Evolutionary conservation across 2,113 vertebrate genomes (phyloP).

Genomic region (Semnornis frantzii): DNA sequence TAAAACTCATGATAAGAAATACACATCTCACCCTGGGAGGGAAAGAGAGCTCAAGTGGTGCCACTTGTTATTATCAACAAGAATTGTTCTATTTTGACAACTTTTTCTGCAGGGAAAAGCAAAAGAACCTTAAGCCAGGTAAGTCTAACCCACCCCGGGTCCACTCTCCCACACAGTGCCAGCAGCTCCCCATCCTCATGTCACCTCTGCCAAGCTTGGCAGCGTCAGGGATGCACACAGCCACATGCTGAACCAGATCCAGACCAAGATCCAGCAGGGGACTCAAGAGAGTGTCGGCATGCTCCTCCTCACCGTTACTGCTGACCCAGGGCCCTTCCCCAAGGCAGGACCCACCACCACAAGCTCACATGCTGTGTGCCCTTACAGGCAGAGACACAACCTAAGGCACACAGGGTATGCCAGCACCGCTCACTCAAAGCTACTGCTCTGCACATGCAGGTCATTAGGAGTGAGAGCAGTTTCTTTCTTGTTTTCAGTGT

Average conservation of each 20-base stretch:
- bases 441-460: neutral
- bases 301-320: neutral
- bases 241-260: neutral
- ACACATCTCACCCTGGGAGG: neutral
- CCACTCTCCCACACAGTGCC: neutral
- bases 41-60: neutral
- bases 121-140: neutral
- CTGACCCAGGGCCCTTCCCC: neutral
- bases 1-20: neutral
- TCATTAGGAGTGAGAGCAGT: neutral
- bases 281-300: neutral
- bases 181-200: neutral
- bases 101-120: neutral
- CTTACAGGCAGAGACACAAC: neutral
- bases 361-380: neutral
- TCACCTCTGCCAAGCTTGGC: neutral
- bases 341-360: neutral
- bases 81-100: neutral
- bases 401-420: neutral
- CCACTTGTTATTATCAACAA: neutral
- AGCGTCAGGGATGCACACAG: neutral
- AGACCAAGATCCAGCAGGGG: accelerated
- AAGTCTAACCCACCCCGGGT: neutral
- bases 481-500: too few relatives aligned
- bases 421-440: neutral